Evolutionary conservation across 2,888 invertebrate genomes (phyloP), one percentile per base, ranked within the genome.

Genomic region (Lagria hirta): DNA sequence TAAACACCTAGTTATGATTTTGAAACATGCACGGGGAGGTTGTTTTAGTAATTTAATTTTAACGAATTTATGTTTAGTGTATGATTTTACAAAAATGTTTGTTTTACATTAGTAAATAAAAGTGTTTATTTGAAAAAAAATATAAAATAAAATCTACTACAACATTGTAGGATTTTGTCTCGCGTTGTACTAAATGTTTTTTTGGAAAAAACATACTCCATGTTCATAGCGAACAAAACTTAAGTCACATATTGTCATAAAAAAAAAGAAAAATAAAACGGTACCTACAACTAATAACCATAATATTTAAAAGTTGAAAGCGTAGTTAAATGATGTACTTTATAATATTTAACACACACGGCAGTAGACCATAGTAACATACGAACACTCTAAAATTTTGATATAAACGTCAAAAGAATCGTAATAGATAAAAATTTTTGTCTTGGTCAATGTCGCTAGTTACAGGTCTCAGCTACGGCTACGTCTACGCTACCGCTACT

Each of bases 321-420:
- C 54, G 54, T 59, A 48, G 48, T 61, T 58, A 59, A 46, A 49
- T 55, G 48, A 51, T 52, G 41, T 49, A 44, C 41, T 51, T 66
- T 65, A 66, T 62, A 64, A 64, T 64, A 62, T 62, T 55, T 58
- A 63, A 66, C 68, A 69, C 69, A 69, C 69, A 69, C 69, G 69
- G 69, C 69, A 69, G 69, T 59, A 63, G 54, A 62, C 55, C 59
- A 55, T 45, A 50, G 52, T 54, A 45, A 48, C 35, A 43, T 47
- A 51, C 42, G 49, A 42, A 47, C 49, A 35, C 30, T 44, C 43
- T 40, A 44, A 47, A 51, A 44, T 43, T 14, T 33, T 26, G n/a
- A 11, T 11, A 15, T 16, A 12, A 26, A 26, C 26, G 26, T 29
- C 12, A 7, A 10, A 15, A 13, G 14, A 24, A 24, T 24, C 4